Base-by-base conservation (phyloP, 2,888 invertebrate genomes). In the Caenorhabditis uteleia region DNA sequence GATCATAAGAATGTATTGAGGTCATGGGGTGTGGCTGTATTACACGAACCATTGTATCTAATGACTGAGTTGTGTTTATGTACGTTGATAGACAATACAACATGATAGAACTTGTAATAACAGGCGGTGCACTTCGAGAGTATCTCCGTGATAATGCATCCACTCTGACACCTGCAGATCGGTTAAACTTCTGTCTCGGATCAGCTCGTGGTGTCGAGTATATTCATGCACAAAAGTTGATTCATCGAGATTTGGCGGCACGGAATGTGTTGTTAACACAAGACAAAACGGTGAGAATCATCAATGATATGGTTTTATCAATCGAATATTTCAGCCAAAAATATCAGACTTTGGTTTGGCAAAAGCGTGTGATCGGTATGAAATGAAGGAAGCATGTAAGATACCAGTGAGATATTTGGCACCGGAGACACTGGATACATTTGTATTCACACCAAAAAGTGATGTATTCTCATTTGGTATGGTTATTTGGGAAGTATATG, bases 401-500 rank as follows among this genome's bases (percentile, higher is more conserved):
- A 53, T 45, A 16, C 53, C 53, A 36, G 53, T 53, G 2, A 8
- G 45, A 54, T 64, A 64, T 31, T 20, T 64, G 29, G 50, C 64
- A 1, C 64, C 64, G 6, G 64, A 64, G 33, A 64, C 64, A 0
- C 26, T 64, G 0, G 43, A 54, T n/a, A 18, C 25, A 1, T 64
- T 38, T 21, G 39, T 58, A 1, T 65, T 50, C 29, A 46, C 58
- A 16, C 16, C 58, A 6, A 65, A 65, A 47, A 50, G 40, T 7
- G 65, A 65, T 29, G 65, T 65, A 12, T 59, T 46, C 39, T 33
- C 58, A 29, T 64, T 64, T 36, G 64, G 64, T 39, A 42, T 42
- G 31, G 57, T 64, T 16, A 58, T 64, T 45, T 64, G 64, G 64
- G 64, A 64, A 18, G 54, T 64, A 29, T 64, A 43, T 25, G 57